Evolutionary conservation across 2,888 invertebrate genomes (phyloP), one percentile per base, ranked within the genome.

Genomic region (Nomada ruficornis): DNA sequence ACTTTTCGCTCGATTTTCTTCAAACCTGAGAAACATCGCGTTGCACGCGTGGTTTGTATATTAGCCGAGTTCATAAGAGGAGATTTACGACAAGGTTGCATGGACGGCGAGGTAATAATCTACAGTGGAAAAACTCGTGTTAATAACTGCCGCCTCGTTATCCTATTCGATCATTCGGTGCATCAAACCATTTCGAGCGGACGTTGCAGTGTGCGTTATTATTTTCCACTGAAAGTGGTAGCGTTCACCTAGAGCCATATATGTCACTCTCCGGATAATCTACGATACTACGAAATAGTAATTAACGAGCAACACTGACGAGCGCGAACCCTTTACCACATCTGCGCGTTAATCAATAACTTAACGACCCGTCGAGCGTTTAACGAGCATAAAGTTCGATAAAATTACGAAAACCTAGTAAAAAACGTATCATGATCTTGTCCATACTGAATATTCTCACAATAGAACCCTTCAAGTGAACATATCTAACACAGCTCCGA

Each of bases 21-120:
- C 5, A 65, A 79, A 57, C 15, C 54, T 23, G 15, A 3, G 47
- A 60, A 67, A 54, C 71, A 44, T 67, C 54, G 36, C n/a, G 20
- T 10, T 13, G 44, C 57, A 13, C 29, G 29, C 18, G 59, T 15
- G 70, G 52, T 29, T 54, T 10, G 80, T 55, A 70, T 54, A 65
- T 60, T 59, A 64, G 15, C 72, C n/a, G 57, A 47, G 50, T 63
- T 67, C 42, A 69, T 69, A 77, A 77, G 52, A 55, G 26, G 47
- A 73, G 70, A 83, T 77, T 73, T 77, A 74, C 65, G 75, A 75
- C 77, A 80, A 80, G 54, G 70, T 81, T 81, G 47, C 72, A 63
- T 81, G 29, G 57, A 62, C 36, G 71, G 55, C 29, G 54, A 18
- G 73, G 57, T 54, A 70, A 73, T 83, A 54, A 64, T n/a, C 47